Evolutionary conservation across 2,113 vertebrate species (phyloP).

Genomic region (Rhinolophus ferrumequinum): DNA sequence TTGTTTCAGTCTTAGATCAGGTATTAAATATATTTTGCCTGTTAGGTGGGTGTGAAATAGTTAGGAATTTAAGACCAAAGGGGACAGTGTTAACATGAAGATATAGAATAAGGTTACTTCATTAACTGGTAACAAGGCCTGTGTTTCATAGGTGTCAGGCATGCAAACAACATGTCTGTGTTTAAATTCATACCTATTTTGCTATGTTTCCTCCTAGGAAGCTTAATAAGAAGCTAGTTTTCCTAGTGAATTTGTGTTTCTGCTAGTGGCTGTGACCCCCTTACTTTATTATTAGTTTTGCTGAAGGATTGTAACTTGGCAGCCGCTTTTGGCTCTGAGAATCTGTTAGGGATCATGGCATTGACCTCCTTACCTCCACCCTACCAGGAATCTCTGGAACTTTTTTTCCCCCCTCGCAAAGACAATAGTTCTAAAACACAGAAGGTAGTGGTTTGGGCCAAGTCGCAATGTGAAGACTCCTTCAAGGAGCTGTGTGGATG

Average conservation of each 20-base stretch:
- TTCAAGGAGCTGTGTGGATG: background rate
- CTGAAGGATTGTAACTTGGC: constrained; percentile 52
- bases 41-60: constrained; percentile 8
- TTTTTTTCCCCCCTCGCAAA: background rate
- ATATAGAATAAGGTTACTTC: background rate
- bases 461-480: background rate
- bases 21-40: constrained; percentile 5
- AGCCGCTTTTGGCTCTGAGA: constrained; percentile 37
- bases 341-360: background rate
- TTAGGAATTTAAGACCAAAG: constrained; percentile 28
- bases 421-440: constrained; percentile 29
- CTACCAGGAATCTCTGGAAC: background rate
- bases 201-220: constrained; percentile 43
- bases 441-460: constrained; percentile 32
- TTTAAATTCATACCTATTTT: constrained; percentile 23
- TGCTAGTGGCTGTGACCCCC: background rate
- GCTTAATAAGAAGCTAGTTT: constrained; percentile 33
- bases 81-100: background rate
- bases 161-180: constrained; percentile 10
- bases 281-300: constrained; percentile 56
- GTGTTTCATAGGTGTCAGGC: background rate
- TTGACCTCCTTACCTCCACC: background rate
- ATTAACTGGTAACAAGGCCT: background rate
- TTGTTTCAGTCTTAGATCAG: constrained; percentile 42
- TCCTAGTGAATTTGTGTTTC: constrained; percentile 50